These are phyloP conservation scores for Cyanocitta stelleri DNA, from an alignment of 2,113 vertebrate species.

Conservation along the genomic window DNA sequence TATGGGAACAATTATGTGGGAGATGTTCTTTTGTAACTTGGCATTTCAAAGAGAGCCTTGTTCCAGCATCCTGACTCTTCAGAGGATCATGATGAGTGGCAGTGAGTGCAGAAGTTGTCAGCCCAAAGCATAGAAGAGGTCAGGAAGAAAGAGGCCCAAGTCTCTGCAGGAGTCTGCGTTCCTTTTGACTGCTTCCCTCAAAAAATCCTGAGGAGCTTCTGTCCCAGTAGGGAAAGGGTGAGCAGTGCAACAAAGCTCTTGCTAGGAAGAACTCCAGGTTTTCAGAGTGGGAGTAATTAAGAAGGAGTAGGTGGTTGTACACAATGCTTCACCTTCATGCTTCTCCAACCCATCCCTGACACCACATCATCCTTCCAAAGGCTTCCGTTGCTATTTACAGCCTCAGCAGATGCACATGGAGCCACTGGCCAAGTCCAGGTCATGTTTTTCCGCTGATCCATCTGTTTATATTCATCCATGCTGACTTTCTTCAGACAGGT, in stretches of 20 bases:
- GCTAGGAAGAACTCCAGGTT: not conserved
- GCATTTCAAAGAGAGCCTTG: not conserved
- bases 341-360: not conserved
- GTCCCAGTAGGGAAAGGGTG: not conserved
- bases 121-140: not conserved
- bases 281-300: not conserved
- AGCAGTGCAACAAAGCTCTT: not conserved
- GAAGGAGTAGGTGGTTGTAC: not conserved
- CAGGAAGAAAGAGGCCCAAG: not conserved
- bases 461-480: not conserved
- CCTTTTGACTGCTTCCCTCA: not conserved
- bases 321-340: not conserved
- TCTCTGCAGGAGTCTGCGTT: not conserved
- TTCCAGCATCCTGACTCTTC: not conserved
- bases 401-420: not conserved
- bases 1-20: not conserved
- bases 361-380: not conserved
- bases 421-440: not conserved
- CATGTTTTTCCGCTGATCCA: not conserved
- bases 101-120: not conserved
- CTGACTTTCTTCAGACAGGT: not conserved
- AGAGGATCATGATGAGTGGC: fast-evolving
- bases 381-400: not conserved
- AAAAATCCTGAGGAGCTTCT: not conserved
- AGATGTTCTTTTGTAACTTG: not conserved